Evolutionary conservation across 2,113 vertebrate genomes (phyloP).

Genomic region (Lasiurus borealis): DNA sequence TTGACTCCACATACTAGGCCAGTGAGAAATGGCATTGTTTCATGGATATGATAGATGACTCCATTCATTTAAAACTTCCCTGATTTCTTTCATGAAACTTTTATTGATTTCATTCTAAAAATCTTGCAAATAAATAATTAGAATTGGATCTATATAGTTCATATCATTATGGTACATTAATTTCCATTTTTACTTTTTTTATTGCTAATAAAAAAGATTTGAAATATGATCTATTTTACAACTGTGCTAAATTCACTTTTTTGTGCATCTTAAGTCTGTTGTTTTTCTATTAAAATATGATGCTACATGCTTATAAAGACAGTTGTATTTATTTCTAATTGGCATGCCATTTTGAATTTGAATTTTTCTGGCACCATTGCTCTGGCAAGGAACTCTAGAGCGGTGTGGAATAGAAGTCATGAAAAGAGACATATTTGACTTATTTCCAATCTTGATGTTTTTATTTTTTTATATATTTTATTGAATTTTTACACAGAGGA

Average conservation of each 20-base stretch:
- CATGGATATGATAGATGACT: rapidly evolving
- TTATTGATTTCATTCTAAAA: neutral
- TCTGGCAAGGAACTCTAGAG: neutral
- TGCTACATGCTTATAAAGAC: neutral
- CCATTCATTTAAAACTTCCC: neutral
- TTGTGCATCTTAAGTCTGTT: neutral
- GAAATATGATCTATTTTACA: neutral
- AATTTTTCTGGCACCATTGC: neutral
- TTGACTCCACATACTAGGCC: no score
- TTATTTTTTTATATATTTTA: neutral
- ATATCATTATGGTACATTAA: neutral
- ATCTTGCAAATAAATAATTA: neutral
- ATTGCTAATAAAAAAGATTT: neutral
- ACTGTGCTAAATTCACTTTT: neutral
- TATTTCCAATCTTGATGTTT: neutral
- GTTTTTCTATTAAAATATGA: neutral
- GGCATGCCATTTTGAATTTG: neutral
- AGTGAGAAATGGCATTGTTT: neutral
- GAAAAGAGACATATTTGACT: neutral
- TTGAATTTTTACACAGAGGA: no score
- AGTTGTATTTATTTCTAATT: neutral
- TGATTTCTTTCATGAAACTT: neutral
- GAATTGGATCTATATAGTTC: neutral
- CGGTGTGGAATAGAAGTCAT: neutral
- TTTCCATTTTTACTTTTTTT: neutral